Base-by-base conservation (phyloP, 2,888 invertebrate genomes). In the Volucella inanis region DNA sequence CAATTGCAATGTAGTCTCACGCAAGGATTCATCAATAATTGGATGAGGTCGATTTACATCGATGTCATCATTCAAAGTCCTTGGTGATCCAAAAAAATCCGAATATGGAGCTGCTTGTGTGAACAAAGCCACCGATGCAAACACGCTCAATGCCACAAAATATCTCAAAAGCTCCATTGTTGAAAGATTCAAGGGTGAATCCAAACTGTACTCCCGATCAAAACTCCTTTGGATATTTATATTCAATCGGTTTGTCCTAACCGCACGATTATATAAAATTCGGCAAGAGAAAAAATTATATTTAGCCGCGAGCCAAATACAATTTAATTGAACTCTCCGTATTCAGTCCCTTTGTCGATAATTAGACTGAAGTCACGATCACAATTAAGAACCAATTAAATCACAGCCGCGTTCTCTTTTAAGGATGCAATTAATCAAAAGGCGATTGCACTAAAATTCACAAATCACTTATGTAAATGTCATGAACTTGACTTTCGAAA, bases 211-310 rank as follows among this genome's bases (percentile, higher is more conserved):
- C 61, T 62, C 71, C 52, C 52, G 22, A 18, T 68, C 52, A 59
- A 68, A 77, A 68, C 67, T 67, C 49, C 85, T 61, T 59, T 55
- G 31, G 67, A 59, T 85, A 85, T 85, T 85, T 85, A 85, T 85
- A 85, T 72, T 67, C 22, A 38, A 75, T 47, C 65, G 14, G 55
- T 72, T 55, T 39, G 62, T 67, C 59, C 81, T 61, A 9, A 14
- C 31, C 14, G 11, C 12, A 41, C 12, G 62, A 22, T 41, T 43
- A 12, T 31, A 9, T 22, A 52, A 65, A 18, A 52, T 54, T 45
- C 45, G 31, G 11, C 18, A 76, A 61, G 15, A 45, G 6, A 64
- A 55, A 70, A 78, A 71, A 43, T 70, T 78, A 71, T 64, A 78
- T 78, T 78, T 78, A 71, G 62, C n/a, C 38, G 22, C 74, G 22